Evolutionary conservation across 2,113 vertebrate species (phyloP).

Genomic region (Gallinago paraguaiae): DNA sequence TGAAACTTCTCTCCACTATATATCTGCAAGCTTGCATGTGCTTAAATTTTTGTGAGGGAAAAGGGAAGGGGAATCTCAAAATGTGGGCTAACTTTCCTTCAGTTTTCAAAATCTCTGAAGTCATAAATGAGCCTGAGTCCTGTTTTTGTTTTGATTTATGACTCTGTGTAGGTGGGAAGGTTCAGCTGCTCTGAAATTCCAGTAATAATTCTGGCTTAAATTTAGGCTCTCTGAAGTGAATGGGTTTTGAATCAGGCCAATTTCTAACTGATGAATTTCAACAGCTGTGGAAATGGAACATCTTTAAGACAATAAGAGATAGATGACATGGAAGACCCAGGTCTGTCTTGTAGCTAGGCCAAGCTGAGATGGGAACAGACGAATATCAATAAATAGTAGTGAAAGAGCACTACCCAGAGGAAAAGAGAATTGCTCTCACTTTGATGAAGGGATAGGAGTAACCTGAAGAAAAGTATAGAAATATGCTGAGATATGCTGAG

Average conservation of each 20-base stretch:
- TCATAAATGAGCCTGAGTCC: background rate
- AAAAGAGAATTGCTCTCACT: background rate
- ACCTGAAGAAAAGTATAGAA: background rate
- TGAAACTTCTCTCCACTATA: background rate
- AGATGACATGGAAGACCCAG: background rate
- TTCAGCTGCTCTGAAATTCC: constrained; percentile 17
- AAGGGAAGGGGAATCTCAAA: background rate
- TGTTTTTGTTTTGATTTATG: background rate
- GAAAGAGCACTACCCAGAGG: background rate
- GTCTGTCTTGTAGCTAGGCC: background rate
- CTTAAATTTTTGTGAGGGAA: background rate
- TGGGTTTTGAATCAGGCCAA: background rate
- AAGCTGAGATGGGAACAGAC: background rate
- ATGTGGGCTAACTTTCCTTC: background rate
- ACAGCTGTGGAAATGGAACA: background rate
- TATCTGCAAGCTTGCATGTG: background rate
- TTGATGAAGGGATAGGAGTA: background rate
- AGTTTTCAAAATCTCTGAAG: background rate
- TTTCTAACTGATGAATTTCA: background rate
- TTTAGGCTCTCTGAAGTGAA: background rate
- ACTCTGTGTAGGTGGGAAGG: background rate
- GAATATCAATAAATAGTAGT: background rate
- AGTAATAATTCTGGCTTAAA: background rate
- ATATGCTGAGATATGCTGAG: background rate
- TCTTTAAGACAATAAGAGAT: background rate